A percentile compares a stretch with the other conserved stretches of the same genome.
Conservation (phyloP, 2,888 invertebrate species). For the Mythimna loreyi region DNA sequence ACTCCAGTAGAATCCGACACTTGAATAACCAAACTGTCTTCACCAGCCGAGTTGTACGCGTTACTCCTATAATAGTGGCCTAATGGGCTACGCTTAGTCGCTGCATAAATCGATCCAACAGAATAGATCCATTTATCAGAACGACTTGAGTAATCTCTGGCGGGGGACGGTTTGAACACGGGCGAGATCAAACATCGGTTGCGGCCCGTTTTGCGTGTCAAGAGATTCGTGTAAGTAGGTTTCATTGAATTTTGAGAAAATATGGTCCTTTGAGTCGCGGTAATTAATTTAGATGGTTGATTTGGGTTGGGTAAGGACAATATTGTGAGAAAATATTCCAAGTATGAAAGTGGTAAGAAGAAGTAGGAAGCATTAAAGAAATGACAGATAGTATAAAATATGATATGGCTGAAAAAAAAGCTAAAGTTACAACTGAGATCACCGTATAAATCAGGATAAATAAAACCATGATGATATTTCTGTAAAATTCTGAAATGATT, state of each 20-base stretch:
- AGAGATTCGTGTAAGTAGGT: constrained; percentile 10
- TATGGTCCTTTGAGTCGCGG: neutral
- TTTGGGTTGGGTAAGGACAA: neutral
- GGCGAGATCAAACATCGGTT: constrained; percentile 21
- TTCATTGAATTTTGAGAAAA: constrained; percentile 25
- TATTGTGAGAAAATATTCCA: neutral
- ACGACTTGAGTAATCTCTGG: constrained; percentile 54
- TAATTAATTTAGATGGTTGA: neutral
- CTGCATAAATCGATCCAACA: constrained; percentile 81
- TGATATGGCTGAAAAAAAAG: neutral
- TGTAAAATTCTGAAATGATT: neutral
- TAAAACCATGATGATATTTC: too few species aligned
- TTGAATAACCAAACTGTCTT: constrained; percentile 70
- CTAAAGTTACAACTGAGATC: too few species aligned
- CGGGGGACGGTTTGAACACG: constrained; percentile 40
- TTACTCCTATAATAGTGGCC: constrained; percentile 75
- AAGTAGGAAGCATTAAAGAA: neutral
- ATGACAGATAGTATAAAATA: neutral
- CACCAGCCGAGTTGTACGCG: constrained; percentile 65
- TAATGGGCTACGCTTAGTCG: constrained; percentile 78
- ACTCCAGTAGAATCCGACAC: constrained; percentile 55
- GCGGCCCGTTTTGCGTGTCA: constrained; percentile 8
- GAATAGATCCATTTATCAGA: constrained; percentile 83
- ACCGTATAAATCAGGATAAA: too few species aligned
- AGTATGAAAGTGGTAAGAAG: neutral